phyloP scores from a whole-genome alignment of 2,113 vertebrate species.

The Callipepla squamata region DNA sequence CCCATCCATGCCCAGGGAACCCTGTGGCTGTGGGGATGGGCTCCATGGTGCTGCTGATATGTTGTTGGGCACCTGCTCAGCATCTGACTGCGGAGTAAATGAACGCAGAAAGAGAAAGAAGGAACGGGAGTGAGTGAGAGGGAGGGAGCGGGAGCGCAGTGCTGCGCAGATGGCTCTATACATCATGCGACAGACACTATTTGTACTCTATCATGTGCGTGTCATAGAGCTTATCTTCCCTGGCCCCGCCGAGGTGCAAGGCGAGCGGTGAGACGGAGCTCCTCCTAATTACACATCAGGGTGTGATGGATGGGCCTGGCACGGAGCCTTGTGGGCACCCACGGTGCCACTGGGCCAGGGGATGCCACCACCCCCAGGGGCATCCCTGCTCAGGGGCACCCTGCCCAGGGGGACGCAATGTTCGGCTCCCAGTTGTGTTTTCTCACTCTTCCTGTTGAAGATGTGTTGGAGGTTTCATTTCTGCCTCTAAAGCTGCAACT shows the following conservation, averaged over 20 bases:
- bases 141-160: not conserved
- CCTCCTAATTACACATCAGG: constrained; percentile 8
- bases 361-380: not conserved
- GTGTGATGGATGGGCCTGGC: not conserved
- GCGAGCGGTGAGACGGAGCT: fast-evolving
- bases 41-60: not conserved
- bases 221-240: constrained; percentile 14
- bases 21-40: fast-evolving
- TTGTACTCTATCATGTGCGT: not conserved
- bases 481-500: constrained; percentile 6
- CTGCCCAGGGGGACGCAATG: too few species aligned
- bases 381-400: not conserved
- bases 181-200: not conserved
- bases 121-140: not conserved
- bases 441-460: not conserved
- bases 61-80: not conserved
- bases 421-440: not conserved
- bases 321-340: fast-evolving
- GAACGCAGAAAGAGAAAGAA: not conserved
- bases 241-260: fast-evolving
- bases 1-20: fast-evolving
- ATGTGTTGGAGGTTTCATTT: not conserved
- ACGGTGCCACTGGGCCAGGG: fast-evolving
- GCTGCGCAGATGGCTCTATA: not conserved
- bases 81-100: not conserved